These are phyloP conservation scores for Malthinus seriepunctatus DNA, from an alignment of 2,888 invertebrate genomes.

Conservation along the genomic window DNA sequence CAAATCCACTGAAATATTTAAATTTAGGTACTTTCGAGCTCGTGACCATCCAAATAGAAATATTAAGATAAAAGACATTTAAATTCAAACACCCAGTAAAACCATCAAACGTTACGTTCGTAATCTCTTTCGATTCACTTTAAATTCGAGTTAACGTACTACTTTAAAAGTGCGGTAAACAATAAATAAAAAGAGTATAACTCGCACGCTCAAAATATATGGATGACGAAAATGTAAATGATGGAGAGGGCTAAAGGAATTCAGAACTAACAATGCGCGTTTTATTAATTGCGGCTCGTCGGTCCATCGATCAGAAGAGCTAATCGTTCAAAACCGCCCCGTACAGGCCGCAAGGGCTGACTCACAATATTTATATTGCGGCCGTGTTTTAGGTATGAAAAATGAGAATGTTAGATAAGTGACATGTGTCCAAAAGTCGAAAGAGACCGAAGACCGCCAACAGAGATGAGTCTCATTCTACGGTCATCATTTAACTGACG, in stretches of 20 bases:
- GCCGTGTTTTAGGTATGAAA: constrained; percentile 43
- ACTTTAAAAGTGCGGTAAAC: no score
- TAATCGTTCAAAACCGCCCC: constrained; percentile 39
- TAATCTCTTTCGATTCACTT: not conserved
- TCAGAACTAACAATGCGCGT: constrained; percentile 21
- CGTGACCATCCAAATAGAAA: constrained; percentile 4
- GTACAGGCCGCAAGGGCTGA: constrained; percentile 32
- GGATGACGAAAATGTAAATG: constrained; percentile 20
- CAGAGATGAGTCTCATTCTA: constrained; percentile 28
- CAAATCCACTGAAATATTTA: not conserved
- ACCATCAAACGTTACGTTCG: not conserved
- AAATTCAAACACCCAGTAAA: not conserved
- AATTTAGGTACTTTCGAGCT: constrained; percentile 2
- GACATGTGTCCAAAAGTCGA: constrained; percentile 40
- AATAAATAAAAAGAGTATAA: constrained; percentile 6
- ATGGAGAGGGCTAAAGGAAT: constrained; percentile 26
- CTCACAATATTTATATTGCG: constrained; percentile 52
- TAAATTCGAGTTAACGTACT: no score
- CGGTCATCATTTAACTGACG: constrained; percentile 28
- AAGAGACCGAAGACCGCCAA: constrained; percentile 43
- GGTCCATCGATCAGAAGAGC: constrained; percentile 44
- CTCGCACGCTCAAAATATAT: constrained; percentile 17
- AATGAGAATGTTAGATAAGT: constrained; percentile 43
- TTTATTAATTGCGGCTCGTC: constrained; percentile 26
- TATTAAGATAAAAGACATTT: constrained; percentile 3